phyloP scores from a whole-genome alignment of 2,888 invertebrate genomes.

The Diploptera punctata region DNA sequence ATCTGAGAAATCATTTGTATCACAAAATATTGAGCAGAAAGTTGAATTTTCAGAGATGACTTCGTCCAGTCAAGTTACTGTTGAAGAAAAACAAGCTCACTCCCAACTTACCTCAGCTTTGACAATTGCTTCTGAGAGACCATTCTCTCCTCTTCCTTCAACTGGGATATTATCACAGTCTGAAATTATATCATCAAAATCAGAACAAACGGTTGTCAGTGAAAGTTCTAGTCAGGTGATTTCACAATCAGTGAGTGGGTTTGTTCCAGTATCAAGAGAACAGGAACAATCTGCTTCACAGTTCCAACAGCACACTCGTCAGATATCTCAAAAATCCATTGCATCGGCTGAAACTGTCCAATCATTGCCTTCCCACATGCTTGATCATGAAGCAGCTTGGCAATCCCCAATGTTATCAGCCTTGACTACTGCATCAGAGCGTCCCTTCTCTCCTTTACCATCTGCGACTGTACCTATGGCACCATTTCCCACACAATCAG shows the following conservation, averaged over 20 bases:
- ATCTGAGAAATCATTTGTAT: constrained; percentile 5
- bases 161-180: background rate
- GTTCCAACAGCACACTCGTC: constrained; percentile 21
- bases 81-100: background rate
- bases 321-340: background rate
- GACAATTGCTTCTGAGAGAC: background rate
- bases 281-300: constrained; percentile 9
- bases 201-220: background rate
- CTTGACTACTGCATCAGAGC: too few species aligned
- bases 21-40: background rate
- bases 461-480: too few species aligned
- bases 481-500: too few species aligned
- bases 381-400: too few species aligned
- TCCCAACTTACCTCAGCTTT: background rate
- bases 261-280: constrained; percentile 22
- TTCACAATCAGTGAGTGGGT: constrained; percentile 4
- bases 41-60: constrained; percentile 4
- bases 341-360: background rate
- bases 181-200: background rate
- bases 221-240: background rate
- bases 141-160: background rate
- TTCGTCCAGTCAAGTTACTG: background rate
- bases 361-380: too few species aligned
- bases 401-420: too few species aligned
- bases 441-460: too few species aligned